phyloP scores from a whole-genome alignment of 2,888 invertebrate genomes.

The Myathropa florea region DNA sequence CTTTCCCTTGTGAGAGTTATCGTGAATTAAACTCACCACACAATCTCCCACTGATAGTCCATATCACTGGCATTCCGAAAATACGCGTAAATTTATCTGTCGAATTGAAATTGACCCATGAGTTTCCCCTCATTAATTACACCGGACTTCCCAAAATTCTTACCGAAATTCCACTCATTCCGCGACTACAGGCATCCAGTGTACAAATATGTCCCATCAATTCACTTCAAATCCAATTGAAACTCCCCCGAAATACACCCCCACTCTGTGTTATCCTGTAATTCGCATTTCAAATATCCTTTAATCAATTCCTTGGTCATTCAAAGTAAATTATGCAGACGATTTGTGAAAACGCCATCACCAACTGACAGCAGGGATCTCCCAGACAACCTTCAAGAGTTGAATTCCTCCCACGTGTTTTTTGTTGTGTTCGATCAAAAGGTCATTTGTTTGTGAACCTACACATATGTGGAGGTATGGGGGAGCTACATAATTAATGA shows the following conservation, averaged over 20 bases:
- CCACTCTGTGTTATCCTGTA: slow-evolving; percentile 9
- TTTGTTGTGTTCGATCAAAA: not conserved
- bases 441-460: slow-evolving; percentile 4
- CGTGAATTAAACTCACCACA: too few relatives aligned
- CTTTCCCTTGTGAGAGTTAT: too few relatives aligned
- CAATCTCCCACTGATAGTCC: not conserved
- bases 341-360: slow-evolving; percentile 29
- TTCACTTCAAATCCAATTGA: slow-evolving; percentile 24
- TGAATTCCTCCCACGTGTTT: not conserved
- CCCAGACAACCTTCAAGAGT: slow-evolving; percentile 17
- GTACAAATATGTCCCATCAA: slow-evolving; percentile 2
- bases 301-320: slow-evolving; percentile 32
- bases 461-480: not conserved
- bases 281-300: slow-evolving; percentile 13
- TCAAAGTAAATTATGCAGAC: slow-evolving; percentile 33
- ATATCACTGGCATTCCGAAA: not conserved
- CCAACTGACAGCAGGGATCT: not conserved
- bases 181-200: not conserved
- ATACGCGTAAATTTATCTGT: not conserved
- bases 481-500: slow-evolving; percentile 40
- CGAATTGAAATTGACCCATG: not conserved
- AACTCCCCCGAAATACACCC: not conserved
- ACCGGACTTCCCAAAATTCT: not conserved
- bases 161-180: slow-evolving; percentile 8
- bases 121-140: slow-evolving; percentile 13